These are phyloP conservation scores for Phalanger gymnotis DNA, from an alignment of 2,797 vertebrate genomes.

Conservation along the genomic window DNA sequence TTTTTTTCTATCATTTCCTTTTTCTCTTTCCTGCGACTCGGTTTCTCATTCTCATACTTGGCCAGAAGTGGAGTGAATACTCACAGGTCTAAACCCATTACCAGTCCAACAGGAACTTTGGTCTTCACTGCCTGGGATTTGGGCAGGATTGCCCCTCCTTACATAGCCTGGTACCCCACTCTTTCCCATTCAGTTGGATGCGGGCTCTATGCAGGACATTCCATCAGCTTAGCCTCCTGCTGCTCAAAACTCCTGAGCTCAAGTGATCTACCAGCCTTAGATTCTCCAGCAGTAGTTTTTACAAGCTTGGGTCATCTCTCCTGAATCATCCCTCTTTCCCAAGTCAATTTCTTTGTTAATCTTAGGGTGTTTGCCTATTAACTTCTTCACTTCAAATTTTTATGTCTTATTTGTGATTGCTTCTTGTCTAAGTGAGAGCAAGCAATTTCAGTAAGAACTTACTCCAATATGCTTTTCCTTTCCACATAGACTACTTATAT, in stretches of 20 bases:
- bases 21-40: not conserved
- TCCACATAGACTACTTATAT: not conserved
- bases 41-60: not conserved
- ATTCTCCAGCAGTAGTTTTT: not conserved
- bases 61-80: not conserved
- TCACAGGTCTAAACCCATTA: not conserved
- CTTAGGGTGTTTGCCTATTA: not conserved
- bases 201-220: not conserved
- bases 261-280: not conserved
- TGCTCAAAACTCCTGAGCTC: not conserved
- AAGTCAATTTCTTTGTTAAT: not conserved
- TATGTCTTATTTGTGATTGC: not conserved
- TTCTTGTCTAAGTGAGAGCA: not conserved
- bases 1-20: not conserved
- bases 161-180: not conserved
- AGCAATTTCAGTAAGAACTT: not conserved
- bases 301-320: not conserved
- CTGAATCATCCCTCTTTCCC: not conserved
- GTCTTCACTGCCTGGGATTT: not conserved
- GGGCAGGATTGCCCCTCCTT: not conserved
- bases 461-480: not conserved
- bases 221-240: not conserved
- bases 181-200: not conserved
- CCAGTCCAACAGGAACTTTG: not conserved
- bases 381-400: not conserved